A percentile compares a stretch with the other conserved stretches of the same genome.
Evolutionary conservation across 1,140 invertebrate species (phyloP).

Genomic region (Lepidurus arcticus): DNA sequence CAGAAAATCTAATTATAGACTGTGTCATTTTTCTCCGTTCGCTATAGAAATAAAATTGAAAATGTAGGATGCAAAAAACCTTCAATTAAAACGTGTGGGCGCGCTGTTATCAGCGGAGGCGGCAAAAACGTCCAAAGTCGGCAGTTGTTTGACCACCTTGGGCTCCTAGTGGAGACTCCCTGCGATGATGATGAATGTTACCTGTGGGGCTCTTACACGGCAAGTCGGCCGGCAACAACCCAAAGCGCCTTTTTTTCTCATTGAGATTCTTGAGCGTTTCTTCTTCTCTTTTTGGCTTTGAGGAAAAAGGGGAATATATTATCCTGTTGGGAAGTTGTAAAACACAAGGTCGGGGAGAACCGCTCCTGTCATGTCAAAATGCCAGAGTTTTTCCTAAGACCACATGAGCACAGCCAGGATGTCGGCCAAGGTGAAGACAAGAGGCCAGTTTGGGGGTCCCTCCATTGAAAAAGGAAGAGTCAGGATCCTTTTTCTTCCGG

Average conservation of each 20-base stretch:
- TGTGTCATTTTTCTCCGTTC: not conserved
- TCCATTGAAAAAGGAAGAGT: constrained; percentile 9
- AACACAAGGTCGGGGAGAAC: constrained; percentile 17
- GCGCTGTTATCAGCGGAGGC: not conserved
- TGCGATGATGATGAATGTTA: constrained; percentile 22
- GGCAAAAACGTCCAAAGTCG: not conserved
- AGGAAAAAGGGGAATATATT: not conserved
- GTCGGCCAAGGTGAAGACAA: constrained; percentile 18
- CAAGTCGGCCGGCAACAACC: not conserved
- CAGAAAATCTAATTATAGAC: not conserved
- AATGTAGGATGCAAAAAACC: not conserved
- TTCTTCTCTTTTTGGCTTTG: not conserved
- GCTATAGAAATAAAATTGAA: too few species aligned
- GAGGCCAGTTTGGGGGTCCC: not conserved
- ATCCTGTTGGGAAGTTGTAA: constrained; percentile 7
- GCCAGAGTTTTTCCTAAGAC: not conserved
- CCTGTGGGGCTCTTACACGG: not conserved
- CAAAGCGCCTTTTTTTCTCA: not conserved
- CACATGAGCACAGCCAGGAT: not conserved
- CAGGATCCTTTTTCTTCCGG: not conserved
- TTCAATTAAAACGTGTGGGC: not conserved
- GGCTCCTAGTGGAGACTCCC: constrained; percentile 1
- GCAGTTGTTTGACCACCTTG: constrained; percentile 13
- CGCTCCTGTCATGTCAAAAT: constrained; percentile 21
- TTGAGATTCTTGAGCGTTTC: not conserved